phyloP scores from a whole-genome alignment of 2,888 invertebrate genomes.

The Stenodema calcarata region DNA sequence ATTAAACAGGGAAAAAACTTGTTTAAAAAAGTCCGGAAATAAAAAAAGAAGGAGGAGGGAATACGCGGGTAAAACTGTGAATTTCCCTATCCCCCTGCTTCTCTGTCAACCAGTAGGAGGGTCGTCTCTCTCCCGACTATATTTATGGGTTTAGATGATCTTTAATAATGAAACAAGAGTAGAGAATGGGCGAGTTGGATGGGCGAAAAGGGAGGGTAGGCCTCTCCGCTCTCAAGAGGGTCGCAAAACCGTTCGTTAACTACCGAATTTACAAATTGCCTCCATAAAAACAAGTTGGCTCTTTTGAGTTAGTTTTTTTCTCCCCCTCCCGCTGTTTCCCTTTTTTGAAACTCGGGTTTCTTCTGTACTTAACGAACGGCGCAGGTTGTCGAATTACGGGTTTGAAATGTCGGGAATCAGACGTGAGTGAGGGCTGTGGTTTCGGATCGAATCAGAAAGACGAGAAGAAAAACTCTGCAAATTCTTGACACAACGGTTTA shows the following conservation, averaged over 20 bases:
- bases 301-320: not conserved
- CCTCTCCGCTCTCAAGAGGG: slow-evolving; percentile 1
- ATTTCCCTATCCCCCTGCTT: not conserved
- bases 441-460: no score
- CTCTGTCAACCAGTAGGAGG: not conserved
- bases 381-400: no score
- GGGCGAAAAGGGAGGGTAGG: not conserved
- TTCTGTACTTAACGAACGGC: no score
- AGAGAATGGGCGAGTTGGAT: not conserved
- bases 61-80: not conserved
- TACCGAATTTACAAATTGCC: slow-evolving; percentile 35
- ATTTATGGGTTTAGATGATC: slow-evolving; percentile 34
- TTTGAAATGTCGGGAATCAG: no score
- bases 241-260: slow-evolving; percentile 35
- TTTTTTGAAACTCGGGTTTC: no score
- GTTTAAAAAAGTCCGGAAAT: not conserved
- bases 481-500: no score
- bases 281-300: slow-evolving; percentile 17
- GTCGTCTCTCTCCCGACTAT: not conserved
- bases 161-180: slow-evolving; percentile 35
- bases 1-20: slow-evolving; percentile 1
- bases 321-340: no score
- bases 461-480: no score
- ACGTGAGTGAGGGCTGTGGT: no score
- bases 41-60: not conserved